Evolutionary conservation across 2,113 vertebrate species (phyloP).

Genomic region (Rhea pennata): DNA sequence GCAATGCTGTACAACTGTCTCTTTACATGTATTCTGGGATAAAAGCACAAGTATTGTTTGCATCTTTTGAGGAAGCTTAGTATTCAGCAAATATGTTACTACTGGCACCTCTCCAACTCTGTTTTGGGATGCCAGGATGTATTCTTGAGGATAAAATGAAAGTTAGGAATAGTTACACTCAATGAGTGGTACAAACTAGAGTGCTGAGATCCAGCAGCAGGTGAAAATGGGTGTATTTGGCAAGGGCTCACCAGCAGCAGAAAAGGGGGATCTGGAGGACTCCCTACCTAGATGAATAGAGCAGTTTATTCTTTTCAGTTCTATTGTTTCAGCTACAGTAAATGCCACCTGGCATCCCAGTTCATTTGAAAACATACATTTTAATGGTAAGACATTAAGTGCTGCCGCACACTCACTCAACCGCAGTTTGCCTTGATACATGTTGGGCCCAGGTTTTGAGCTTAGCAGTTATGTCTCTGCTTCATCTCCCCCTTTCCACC

Average conservation of each 20-base stretch:
- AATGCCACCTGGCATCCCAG: neutral
- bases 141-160: neutral
- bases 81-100: neutral
- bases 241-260: neutral
- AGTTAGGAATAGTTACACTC: neutral
- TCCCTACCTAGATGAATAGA: neutral
- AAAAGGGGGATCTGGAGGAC: neutral
- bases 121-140: neutral
- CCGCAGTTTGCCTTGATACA: neutral
- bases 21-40: neutral
- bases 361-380: neutral
- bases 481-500: neutral
- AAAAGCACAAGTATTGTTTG: neutral
- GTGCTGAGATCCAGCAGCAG: neutral
- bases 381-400: neutral
- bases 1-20: neutral
- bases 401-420: neutral
- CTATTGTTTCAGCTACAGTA: neutral
- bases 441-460: neutral
- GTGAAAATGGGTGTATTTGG: neutral
- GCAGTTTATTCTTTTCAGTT: neutral
- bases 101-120: rapidly evolving
- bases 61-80: neutral
- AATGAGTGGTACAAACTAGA: neutral
- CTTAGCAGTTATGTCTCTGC: neutral